Evolutionary conservation across 2,888 invertebrate species (phyloP), one percentile per base, ranked within the genome.

Genomic region (Spodoptera exigua): DNA sequence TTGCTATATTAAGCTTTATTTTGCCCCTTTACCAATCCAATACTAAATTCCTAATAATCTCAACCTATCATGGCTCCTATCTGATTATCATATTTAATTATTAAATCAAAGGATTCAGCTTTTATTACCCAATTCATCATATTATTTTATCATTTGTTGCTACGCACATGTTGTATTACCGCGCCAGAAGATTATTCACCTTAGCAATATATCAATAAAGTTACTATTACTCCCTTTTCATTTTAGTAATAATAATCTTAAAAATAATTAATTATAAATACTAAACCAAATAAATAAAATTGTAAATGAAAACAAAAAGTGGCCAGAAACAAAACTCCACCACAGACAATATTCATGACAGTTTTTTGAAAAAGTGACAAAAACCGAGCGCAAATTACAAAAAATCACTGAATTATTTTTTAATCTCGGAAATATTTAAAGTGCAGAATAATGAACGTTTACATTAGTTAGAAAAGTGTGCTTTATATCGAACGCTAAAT

Each of bases 351-450:
- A 81, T 70, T 56, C 62, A 70, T 89, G 90, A 91, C 91, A 90
- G 86, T 66, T 86, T 85, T 92, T 92, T 90, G 85, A 93, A 92
- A 88, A 88, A 86, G 87, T 91, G 91, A 90, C 91, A 90, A 90
- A 90, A 91, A 91, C 90, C 89, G 90, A 92, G 87, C 91, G 90
- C 85, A 89, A 89, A 85, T 80, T 77, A 81, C 81, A 81, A 84
- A 71, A 83, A 83, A 86, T 80, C 78, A 80, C 81, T 64, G 81
- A 78, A 85, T 79, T 66, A 66, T 52, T 79, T 84, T 87, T 87
- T 81, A 80, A 78, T 73, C 57, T 79, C 74, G 74, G 78, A 84
- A 88, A 86, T 87, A 89, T 75, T 81, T 79, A 84, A 81, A 88
- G 88, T 88, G 86, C 70, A 84, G 75, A 82, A 89, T 80, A 78